Percentiles rank a stretch among this genome's conserved stretches.
Evolutionary conservation across 2,113 vertebrate genomes (phyloP).

Genomic region (Rafetus swinhoei): DNA sequence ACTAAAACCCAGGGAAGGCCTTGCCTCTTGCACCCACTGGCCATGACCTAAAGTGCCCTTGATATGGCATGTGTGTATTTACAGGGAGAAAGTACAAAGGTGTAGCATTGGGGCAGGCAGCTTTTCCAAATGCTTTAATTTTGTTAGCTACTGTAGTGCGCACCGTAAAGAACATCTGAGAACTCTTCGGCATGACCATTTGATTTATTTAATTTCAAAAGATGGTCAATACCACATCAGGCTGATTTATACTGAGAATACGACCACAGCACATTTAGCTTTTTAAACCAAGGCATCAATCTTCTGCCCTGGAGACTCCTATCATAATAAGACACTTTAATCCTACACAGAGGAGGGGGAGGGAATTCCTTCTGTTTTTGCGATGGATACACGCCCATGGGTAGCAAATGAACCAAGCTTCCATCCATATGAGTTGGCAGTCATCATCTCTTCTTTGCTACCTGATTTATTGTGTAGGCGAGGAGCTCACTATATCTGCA

Average conservation of each 20-base stretch:
- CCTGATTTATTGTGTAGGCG: slow-evolving; percentile 29
- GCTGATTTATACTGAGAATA: not conserved
- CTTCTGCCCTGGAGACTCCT: not conserved
- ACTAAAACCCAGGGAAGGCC: too few species aligned
- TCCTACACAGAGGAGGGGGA: not conserved
- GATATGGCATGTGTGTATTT: not conserved
- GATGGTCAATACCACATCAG: rapidly evolving
- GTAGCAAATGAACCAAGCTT: not conserved
- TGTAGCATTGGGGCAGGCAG: not conserved
- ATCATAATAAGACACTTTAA: slow-evolving; percentile 6
- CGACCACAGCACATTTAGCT: not conserved
- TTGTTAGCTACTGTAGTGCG: not conserved
- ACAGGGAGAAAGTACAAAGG: not conserved
- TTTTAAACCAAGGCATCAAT: not conserved
- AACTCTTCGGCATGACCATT: not conserved
- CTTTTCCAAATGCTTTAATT: not conserved
- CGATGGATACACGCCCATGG: not conserved
- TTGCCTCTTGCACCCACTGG: too few species aligned
- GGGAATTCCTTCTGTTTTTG: slow-evolving; percentile 27
- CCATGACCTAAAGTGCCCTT: too few species aligned
- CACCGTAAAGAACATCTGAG: not conserved
- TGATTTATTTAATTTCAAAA: not conserved
- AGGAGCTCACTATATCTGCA: slow-evolving; percentile 4
- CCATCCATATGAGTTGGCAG: not conserved
- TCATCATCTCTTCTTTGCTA: slow-evolving; percentile 6